Evolutionary conservation across 2,888 invertebrate genomes (phyloP).

Genomic region (Oasisia sp.): DNA sequence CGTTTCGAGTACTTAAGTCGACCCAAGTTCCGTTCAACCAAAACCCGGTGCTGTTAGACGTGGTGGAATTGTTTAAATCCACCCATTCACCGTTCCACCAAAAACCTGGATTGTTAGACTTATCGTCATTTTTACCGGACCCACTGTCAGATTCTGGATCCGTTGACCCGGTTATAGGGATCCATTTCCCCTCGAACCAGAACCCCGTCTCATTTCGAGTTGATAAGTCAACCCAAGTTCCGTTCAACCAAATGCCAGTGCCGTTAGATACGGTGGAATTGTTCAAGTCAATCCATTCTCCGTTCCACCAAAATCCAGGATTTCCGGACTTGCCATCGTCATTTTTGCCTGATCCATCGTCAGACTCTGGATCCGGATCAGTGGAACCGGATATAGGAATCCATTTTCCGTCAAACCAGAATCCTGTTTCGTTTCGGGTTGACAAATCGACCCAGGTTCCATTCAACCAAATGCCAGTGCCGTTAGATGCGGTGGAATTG

Average conservation of each 20-base stretch:
- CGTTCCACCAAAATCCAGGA: not conserved
- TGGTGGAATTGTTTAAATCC: not conserved
- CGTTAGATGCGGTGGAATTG: not conserved
- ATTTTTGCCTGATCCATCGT: not conserved
- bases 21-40: constrained; percentile 21
- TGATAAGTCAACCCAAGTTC: constrained; percentile 23
- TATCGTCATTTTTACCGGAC: not conserved
- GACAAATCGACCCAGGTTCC: constrained; percentile 23
- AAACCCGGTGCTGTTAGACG: constrained; percentile 13
- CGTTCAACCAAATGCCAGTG: constrained; percentile 14
- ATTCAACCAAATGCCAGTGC: not conserved
- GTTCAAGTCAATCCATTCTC: not conserved
- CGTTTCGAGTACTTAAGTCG: not conserved
- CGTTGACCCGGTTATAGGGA: too few species aligned
- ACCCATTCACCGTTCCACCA: constrained; percentile 18
- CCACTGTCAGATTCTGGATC: not conserved
- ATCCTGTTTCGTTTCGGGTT: not conserved
- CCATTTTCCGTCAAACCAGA: not conserved
- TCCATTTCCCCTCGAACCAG: not conserved
- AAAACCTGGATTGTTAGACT: not conserved
- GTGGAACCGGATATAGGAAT: not conserved
- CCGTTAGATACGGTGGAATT: not conserved
- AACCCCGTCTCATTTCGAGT: not conserved
- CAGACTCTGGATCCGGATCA: not conserved
- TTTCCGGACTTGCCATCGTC: not conserved